Evolutionary conservation across 2,888 invertebrate genomes (phyloP).

Genomic region (Ennomos fuscantarius): DNA sequence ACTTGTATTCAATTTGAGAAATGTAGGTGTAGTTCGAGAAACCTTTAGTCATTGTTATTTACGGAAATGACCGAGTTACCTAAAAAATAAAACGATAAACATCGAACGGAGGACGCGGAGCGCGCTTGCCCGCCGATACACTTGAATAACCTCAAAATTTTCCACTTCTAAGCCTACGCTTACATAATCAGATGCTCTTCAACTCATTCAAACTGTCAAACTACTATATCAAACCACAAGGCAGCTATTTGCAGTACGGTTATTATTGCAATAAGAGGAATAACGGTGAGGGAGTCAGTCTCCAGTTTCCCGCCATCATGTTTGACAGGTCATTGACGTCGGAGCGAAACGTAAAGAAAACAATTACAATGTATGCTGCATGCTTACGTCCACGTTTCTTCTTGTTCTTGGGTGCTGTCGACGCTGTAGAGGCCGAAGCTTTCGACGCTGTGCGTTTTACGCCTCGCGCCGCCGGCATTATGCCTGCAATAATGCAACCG

Average conservation of each 20-base stretch:
- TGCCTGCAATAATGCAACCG: conserved; percentile 80
- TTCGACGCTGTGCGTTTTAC: conserved; percentile 81
- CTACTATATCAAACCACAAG: conserved; percentile 18
- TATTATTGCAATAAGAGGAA: conserved; percentile 46
- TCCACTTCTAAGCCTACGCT: conserved; percentile 21
- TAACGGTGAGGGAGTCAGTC: conserved; percentile 39
- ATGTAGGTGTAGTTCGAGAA: conserved; percentile 28
- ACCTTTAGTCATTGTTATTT: conserved; percentile 43
- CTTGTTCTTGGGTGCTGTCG: conserved; percentile 76
- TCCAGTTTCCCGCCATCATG: conserved; percentile 78
- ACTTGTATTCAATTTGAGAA: conserved; percentile 9
- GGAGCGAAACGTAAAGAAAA: conserved; percentile 77
- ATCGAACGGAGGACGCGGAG: background rate
- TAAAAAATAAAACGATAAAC: conserved; percentile 34
- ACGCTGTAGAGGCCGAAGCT: conserved; percentile 64
- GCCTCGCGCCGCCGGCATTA: conserved; percentile 83
- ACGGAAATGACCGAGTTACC: conserved; percentile 34
- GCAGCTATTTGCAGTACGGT: conserved; percentile 37
- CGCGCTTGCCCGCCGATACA: conserved; percentile 11
- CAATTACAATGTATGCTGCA: conserved; percentile 62
- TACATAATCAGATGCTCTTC: conserved; percentile 37
- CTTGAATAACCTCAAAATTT: conserved; percentile 48
- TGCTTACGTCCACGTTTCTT: conserved; percentile 80
- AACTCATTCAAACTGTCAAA: conserved; percentile 31
- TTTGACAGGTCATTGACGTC: conserved; percentile 84